Base-by-base conservation (phyloP, 1,140 invertebrate genomes). In the Drosophila oshimai region DNA sequence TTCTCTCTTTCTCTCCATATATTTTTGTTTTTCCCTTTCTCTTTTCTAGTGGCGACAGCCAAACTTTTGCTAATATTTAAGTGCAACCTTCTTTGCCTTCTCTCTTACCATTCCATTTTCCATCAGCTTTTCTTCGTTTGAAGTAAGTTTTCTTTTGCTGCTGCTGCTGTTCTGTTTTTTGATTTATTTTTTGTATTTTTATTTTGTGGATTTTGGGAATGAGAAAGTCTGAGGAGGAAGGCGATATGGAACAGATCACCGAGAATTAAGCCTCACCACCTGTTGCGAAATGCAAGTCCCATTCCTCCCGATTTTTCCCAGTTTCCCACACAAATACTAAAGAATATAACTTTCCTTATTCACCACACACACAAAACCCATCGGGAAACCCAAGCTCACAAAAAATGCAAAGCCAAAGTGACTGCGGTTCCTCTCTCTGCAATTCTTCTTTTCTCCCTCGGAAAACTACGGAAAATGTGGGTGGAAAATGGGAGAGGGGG, bases 361-460 rank as follows among this genome's bases (percentile, higher is more conserved):
- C 18, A 34, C 10, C 12, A 28, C 10, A 24, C 18, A 12, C 18
- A 41, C 17, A 26, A 20, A 26, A 22, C 5, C 15, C 3, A 12
- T 6, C 26, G 36, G 15, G 7, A 54, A 54, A 22, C 12, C 49
- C 33, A 20, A 62, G 20, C 51, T 67, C 36, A 60, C 61, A 44
- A 57, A 75, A 76, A 76, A 76, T 70, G 74, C 74, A 76, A 75
- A 76, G 57, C 57, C 67, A 70, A 70, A 70, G 67, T 70, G 67
- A 68, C 64, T 68, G 64, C 61, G 61, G 61, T 50, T 64, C 42
- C 20, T 20, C 36, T 10, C 13, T 26, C 6, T 10, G 29, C 53
- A 46, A 13, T 24, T 29, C 26, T 24, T 12, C 12, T 6, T 20
- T n/a, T 5, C 10, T 4, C 12, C 4, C 13, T 4, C 28, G 13